A percentile compares a stretch with the other conserved stretches of the same genome.
phyloP scores from a whole-genome alignment of 2,113 vertebrate genomes.

The Orthochromis indermauri region DNA sequence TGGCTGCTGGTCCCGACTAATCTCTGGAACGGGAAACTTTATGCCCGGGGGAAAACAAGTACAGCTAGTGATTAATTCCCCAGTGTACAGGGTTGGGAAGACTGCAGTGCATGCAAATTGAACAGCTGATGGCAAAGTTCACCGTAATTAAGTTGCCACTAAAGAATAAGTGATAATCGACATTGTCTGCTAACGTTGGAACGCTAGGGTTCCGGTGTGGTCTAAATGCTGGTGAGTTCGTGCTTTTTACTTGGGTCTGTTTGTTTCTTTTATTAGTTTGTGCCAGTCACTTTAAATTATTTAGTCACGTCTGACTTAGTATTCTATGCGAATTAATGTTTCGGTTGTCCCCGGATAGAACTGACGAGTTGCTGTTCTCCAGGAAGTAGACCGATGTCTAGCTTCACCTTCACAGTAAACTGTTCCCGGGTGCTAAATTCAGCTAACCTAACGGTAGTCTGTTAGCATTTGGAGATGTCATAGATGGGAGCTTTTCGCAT shows the following conservation, averaged over 20 bases:
- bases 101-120: fast-evolving
- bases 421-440: background rate
- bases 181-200: background rate
- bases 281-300: background rate
- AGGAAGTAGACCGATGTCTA: background rate
- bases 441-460: background rate
- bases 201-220: background rate
- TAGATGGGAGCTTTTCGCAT: background rate
- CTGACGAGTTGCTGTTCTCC: background rate
- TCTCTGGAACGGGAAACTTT: slow-evolving; percentile 46
- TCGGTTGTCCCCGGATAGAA: background rate
- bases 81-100: background rate
- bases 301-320: fast-evolving
- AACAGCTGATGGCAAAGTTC: fast-evolving
- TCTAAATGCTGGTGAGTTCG: background rate
- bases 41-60: background rate
- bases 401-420: background rate
- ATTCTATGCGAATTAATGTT: fast-evolving
- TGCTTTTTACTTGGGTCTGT: background rate
- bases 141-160: background rate
- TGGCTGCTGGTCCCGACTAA: slow-evolving; percentile 43
- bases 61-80: fast-evolving
- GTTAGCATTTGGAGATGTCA: background rate
- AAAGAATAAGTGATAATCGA: background rate
- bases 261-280: background rate